These are phyloP conservation scores for Drosophila parthenogenetica DNA, from an alignment of 2,888 invertebrate genomes.

Conservation along the genomic window DNA sequence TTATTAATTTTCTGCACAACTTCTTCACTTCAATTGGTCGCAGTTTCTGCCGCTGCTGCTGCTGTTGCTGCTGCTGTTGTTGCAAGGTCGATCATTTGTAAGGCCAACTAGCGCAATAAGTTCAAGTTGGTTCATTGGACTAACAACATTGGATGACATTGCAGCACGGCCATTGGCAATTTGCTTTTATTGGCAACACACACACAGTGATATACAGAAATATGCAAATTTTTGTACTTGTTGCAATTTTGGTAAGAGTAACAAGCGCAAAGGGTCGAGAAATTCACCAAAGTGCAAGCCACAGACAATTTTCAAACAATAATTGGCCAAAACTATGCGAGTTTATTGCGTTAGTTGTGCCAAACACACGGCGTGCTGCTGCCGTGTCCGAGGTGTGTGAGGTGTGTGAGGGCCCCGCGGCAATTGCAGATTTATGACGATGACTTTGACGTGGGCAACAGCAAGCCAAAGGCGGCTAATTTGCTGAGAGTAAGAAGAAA, in stretches of 20 bases:
- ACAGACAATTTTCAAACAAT: slow-evolving; percentile 58
- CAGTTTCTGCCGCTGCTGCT: slow-evolving; percentile 26
- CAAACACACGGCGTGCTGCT: slow-evolving; percentile 36
- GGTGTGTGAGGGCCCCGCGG: slow-evolving; percentile 54
- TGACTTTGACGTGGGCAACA: slow-evolving; percentile 61
- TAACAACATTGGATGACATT: slow-evolving; percentile 5
- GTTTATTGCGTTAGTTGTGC: slow-evolving; percentile 48
- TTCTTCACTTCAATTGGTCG: slow-evolving; percentile 52
- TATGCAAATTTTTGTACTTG: slow-evolving; percentile 10
- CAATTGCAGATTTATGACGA: slow-evolving; percentile 70
- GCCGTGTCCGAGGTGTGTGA: slow-evolving; percentile 2
- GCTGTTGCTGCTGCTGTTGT: not conserved
- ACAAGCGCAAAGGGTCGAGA: slow-evolving; percentile 7
- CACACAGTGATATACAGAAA: not conserved
- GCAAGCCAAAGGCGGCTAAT: slow-evolving; percentile 39
- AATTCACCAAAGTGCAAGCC: slow-evolving; percentile 56
- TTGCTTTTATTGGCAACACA: not conserved
- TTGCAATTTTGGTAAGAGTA: slow-evolving; percentile 16
- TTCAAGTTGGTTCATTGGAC: slow-evolving; percentile 44
- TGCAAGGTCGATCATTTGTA: slow-evolving; percentile 68
- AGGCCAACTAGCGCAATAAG: slow-evolving; percentile 51
- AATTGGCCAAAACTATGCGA: slow-evolving; percentile 24
- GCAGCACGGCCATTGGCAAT: not conserved
- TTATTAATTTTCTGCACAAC: slow-evolving; percentile 67
- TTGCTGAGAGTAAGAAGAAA: slow-evolving; percentile 19